A percentile compares a stretch with the other conserved stretches of the same genome.
phyloP scores from a whole-genome alignment of 2,113 vertebrate genomes.

The Dascyllus trimaculatus region DNA sequence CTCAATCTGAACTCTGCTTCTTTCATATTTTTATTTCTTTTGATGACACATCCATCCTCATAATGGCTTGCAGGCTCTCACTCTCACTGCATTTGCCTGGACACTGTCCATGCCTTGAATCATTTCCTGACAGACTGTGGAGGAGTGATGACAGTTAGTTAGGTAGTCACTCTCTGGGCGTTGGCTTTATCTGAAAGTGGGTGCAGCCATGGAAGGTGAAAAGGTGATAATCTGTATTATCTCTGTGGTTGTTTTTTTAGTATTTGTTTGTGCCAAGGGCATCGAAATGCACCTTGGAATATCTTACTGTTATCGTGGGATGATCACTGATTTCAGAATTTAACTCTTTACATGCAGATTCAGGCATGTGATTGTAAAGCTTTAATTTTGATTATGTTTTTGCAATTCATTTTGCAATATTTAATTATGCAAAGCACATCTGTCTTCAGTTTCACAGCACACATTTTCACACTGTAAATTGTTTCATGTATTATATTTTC shows the following conservation, averaged over 20 bases:
- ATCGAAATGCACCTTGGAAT: background rate
- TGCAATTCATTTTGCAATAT: background rate
- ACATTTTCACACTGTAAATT: background rate
- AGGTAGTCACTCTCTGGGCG: slow-evolving; percentile 62
- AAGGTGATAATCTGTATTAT: slow-evolving; percentile 11
- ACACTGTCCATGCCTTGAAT: slow-evolving; percentile 55
- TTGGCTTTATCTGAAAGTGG: slow-evolving; percentile 40
- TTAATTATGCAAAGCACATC: background rate
- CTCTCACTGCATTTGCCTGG: slow-evolving; percentile 44
- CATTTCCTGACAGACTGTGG: slow-evolving; percentile 53
- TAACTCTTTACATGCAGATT: no score
- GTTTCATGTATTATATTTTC: no score
- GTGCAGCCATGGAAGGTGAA: slow-evolving; percentile 56
- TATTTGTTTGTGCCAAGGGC: slow-evolving; percentile 1
- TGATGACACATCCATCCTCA: slow-evolving; percentile 12
- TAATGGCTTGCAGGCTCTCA: slow-evolving; percentile 30
- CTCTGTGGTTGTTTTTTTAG: background rate
- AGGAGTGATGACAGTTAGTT: slow-evolving; percentile 44
- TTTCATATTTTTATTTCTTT: slow-evolving; percentile 16
- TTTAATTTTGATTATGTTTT: background rate
- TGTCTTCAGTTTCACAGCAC: background rate
- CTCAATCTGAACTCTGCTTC: background rate
- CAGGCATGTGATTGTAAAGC: background rate
- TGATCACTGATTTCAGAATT: background rate
- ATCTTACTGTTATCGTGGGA: background rate